Evolutionary conservation across 2,113 vertebrate species (phyloP).

Genomic region (Azemiops feae): DNA sequence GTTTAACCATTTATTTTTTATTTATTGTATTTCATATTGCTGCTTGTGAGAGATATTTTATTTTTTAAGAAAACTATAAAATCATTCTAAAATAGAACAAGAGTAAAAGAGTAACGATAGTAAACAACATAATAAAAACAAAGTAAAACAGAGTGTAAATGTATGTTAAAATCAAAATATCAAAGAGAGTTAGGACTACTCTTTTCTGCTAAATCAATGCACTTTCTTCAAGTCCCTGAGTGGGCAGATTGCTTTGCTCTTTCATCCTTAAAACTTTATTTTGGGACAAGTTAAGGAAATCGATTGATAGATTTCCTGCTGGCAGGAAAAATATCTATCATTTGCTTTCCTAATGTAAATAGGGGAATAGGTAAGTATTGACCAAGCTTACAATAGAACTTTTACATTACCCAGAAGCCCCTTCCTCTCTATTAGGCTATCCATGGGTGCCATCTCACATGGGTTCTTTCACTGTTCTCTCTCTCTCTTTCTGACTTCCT

Average conservation of each 20-base stretch:
- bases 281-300: background rate
- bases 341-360: background rate
- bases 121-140: background rate
- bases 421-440: background rate
- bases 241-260: background rate
- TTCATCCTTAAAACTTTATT: background rate
- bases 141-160: background rate
- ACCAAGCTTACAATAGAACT: background rate
- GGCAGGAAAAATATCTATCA: background rate
- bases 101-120: background rate
- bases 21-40: background rate
- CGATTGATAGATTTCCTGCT: background rate
- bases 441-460: background rate
- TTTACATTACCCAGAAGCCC: background rate
- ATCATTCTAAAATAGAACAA: background rate
- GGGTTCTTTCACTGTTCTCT: background rate
- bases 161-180: background rate
- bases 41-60: background rate
- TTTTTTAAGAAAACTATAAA: background rate
- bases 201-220: background rate
- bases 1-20: background rate
- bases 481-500: background rate
- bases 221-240: background rate
- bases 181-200: background rate
- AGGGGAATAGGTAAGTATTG: background rate